A percentile compares a stretch with the other conserved stretches of the same genome.
These are phyloP conservation scores for Apeira syringaria DNA, from an alignment of 2,888 invertebrate genomes.

Conservation along the genomic window DNA sequence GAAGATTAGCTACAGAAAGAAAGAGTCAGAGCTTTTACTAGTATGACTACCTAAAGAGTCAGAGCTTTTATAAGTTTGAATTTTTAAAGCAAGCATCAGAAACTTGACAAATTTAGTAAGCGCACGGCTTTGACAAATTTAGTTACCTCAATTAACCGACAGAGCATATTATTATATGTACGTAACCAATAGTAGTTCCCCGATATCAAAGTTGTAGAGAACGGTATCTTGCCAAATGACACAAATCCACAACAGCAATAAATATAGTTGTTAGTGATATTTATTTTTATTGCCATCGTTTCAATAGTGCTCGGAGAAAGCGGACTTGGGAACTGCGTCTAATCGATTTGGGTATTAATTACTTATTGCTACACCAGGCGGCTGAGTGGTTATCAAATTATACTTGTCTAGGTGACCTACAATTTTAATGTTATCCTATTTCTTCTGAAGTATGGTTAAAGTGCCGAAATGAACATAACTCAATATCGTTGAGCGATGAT, in stretches of 20 bases:
- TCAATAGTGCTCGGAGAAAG: conserved; percentile 29
- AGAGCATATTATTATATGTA: too few relatives aligned
- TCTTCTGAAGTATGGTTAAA: too few relatives aligned
- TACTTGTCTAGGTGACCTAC: conserved; percentile 2
- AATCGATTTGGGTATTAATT: conserved; percentile 20
- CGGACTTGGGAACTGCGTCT: conserved; percentile 17
- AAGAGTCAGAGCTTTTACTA: too few relatives aligned
- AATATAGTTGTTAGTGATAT: conserved; percentile 42
- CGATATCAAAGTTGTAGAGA: conserved; percentile 10
- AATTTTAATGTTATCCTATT: not conserved
- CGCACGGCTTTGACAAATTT: too few relatives aligned
- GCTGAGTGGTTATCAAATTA: conserved; percentile 4
- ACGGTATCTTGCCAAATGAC: conserved; percentile 44
- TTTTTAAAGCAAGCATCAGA: too few relatives aligned
- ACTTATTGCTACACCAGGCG: conserved; percentile 12
- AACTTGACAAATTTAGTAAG: too few relatives aligned
- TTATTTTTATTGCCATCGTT: conserved; percentile 47
- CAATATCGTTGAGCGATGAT: too few relatives aligned
- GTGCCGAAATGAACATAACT: too few relatives aligned
- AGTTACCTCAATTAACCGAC: too few relatives aligned
- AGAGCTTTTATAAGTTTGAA: too few relatives aligned
- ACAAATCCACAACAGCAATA: conserved; percentile 41
- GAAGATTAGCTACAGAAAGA: too few relatives aligned
- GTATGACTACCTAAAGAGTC: too few relatives aligned
- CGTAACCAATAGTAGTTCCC: not conserved